These are phyloP conservation scores for Pemphigus obesinymphae DNA, from an alignment of 1,140 invertebrate genomes.

Conservation along the genomic window DNA sequence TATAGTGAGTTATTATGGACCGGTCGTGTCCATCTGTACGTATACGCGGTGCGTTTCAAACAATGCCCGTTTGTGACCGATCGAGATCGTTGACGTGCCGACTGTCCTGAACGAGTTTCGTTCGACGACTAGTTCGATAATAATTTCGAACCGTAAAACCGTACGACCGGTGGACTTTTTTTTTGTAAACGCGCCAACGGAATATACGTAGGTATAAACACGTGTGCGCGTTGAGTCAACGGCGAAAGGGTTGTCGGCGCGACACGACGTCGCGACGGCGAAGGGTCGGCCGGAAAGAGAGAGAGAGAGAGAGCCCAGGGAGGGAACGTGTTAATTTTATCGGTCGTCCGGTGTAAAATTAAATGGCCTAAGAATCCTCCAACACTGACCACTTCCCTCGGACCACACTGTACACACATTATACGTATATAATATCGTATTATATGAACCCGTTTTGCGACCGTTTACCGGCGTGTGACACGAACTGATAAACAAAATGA, in stretches of 20 bases:
- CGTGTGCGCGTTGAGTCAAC: background rate
- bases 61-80: no score
- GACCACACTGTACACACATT: background rate
- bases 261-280: background rate
- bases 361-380: conserved; percentile 21
- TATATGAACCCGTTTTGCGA: conserved; percentile 21
- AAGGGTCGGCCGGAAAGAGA: no score
- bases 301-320: no score
- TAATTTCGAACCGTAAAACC: no score
- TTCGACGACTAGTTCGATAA: no score
- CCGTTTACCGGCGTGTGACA: conserved; percentile 37
- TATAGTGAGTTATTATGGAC: no score
- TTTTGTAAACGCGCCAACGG: no score
- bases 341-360: conserved; percentile 5
- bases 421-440: background rate
- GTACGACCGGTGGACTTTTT: background rate
- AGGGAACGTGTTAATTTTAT: conserved; percentile 35
- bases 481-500: conserved; percentile 36
- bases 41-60: no score
- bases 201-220: background rate
- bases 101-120: no score
- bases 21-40: no score
- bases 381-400: background rate
- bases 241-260: background rate
- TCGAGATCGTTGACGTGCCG: no score